Evolutionary conservation across 2,797 vertebrate species (phyloP), one percentile per base, ranked within the genome.

Genomic region (Carapus acus): DNA sequence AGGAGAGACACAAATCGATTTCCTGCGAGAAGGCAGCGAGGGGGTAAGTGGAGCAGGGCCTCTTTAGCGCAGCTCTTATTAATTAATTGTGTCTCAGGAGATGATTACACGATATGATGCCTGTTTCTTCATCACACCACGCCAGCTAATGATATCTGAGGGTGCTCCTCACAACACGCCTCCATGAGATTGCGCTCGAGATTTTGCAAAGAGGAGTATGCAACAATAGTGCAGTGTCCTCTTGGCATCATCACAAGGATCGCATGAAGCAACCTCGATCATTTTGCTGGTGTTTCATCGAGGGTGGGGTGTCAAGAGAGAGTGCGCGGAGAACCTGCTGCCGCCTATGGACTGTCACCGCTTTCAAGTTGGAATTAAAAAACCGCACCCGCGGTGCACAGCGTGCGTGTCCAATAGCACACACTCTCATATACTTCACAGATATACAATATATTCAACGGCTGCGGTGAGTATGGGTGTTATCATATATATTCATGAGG

Each of bases 81-180:
- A 86, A 87, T 85, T 84, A 83, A 86, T 82, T 81, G 83, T 71
- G 78, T 82, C 79, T 83, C 80, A 68, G 57, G 82, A 73, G 81
- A 68, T 80, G 75, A 83, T 84, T 71, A 79, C 77, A 84, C 79
- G 82, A 85, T 85, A 83, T 78, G 79, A 81, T 74, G 78, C 73
- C 71, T 81, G 76, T 79, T 82, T 84, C 80, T 78, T 83, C 73
- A 82, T 85, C 81, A 79, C 78, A 68, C 73, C 73, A 58, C 51
- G 61, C 63, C 58, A 64, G 77, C 79, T 85, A 83, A 87, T 81
- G 81, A 85, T 81, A 79, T 82, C 76, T 69, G 81, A 81, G 74
- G 71, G 76, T 74, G 70, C 59, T 71, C 57, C 60, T 64, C 60
- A 8, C 43, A 57, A 55, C 68, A 69, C 74, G 65, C 67, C 64